Percentiles rank a stretch among this genome's conserved stretches.
phyloP scores from a whole-genome alignment of 2,888 invertebrate species.

The Erebia aethiops region DNA sequence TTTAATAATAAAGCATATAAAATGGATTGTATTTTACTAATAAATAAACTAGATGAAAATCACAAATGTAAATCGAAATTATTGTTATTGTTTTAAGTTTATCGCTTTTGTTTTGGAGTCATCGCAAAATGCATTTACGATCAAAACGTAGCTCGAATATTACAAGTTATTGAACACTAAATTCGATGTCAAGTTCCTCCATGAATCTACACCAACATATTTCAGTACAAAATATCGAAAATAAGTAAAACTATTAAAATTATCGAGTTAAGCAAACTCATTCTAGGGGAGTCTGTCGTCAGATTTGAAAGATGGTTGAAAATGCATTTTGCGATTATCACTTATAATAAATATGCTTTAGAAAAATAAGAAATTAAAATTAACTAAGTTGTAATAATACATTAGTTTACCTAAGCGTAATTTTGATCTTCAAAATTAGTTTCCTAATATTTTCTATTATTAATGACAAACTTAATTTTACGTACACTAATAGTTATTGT shows the following conservation, averaged over 20 bases:
- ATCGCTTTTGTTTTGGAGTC: neutral
- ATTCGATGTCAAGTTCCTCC: too few relatives aligned
- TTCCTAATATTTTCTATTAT: neutral
- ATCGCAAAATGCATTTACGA: neutral
- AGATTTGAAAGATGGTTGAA: neutral
- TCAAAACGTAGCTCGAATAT: neutral
- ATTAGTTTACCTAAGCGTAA: neutral
- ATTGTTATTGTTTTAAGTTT: neutral
- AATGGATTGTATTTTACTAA: conserved; percentile 30
- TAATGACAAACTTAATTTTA: neutral
- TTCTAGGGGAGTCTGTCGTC: neutral
- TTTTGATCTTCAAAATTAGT: neutral
- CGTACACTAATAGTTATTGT: neutral
- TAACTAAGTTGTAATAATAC: neutral
- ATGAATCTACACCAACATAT: too few relatives aligned
- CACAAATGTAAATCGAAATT: neutral
- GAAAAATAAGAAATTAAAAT: neutral
- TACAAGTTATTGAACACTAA: too few relatives aligned
- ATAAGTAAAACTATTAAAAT: neutral
- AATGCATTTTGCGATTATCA: neutral
- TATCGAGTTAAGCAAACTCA: neutral
- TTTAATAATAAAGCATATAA: conserved; percentile 23
- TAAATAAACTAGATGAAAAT: neutral
- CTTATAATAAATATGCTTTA: neutral
- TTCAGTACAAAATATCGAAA: neutral